These are phyloP conservation scores for Macquaria ambigua DNA, from an alignment of 2,113 vertebrate species.

Conservation along the genomic window DNA sequence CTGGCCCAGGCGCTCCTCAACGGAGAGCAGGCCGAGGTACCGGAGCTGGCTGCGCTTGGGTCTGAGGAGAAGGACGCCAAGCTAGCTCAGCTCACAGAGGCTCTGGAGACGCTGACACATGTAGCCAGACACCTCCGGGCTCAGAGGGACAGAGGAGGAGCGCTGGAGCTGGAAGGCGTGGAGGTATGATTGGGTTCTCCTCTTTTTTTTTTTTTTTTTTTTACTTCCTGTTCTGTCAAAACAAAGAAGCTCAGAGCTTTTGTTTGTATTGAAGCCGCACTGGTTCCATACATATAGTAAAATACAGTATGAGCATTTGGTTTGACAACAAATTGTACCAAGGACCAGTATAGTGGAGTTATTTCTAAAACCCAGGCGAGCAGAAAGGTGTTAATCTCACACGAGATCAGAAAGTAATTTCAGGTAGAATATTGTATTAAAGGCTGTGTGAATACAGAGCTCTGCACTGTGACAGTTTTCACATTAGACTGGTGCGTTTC, in stretches of 20 bases:
- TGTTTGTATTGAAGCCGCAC: too few relatives aligned
- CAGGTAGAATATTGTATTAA: not conserved
- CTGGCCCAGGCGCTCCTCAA: slow-evolving; percentile 91
- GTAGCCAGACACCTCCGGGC: slow-evolving; percentile 88
- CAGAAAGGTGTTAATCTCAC: not conserved
- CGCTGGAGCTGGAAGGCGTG: slow-evolving; percentile 93
- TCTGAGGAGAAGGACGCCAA: slow-evolving; percentile 71
- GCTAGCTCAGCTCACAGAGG: slow-evolving; percentile 84
- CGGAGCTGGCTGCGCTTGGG: slow-evolving; percentile 82
- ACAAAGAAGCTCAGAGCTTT: too few relatives aligned
- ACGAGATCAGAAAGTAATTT: not conserved
- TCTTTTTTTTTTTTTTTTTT: not conserved
- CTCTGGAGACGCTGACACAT: slow-evolving; percentile 87
- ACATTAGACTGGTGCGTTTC: not conserved
- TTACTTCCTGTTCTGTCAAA: too few relatives aligned
- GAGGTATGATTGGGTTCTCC: slow-evolving; percentile 75
- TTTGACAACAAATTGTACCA: not conserved
- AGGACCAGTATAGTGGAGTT: not conserved
- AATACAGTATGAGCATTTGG: not conserved
- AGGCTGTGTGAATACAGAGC: not conserved
- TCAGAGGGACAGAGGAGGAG: slow-evolving; percentile 87
- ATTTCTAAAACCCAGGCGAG: not conserved
- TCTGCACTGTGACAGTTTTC: not conserved
- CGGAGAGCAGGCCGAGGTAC: slow-evolving; percentile 84
- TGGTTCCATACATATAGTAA: not conserved